Conservation (phyloP, 1,140 invertebrate species). For the Hycleus phaleratus region DNA sequence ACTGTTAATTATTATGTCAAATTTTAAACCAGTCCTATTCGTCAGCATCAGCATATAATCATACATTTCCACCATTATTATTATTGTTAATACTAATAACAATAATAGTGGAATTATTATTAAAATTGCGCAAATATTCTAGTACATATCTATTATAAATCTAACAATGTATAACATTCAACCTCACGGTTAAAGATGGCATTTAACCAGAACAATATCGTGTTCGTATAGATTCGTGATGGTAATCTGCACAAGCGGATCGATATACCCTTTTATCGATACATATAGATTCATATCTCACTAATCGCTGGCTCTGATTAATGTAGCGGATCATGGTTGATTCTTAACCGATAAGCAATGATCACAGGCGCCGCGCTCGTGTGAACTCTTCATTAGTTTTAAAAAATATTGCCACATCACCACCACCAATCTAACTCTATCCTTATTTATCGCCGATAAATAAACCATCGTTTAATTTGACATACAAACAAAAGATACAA, state of each 20-base stretch:
- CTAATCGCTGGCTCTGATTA: conserved; percentile 30
- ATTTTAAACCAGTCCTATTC: conserved; percentile 11
- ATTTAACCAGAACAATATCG: conserved; percentile 7
- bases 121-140: neutral
- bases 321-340: conserved; percentile 21
- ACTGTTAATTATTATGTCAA: conserved; percentile 19
- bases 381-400: conserved; percentile 20
- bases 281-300: conserved; percentile 27
- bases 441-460: neutral
- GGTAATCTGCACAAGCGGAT: conserved; percentile 18
- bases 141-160: neutral
- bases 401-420: conserved; percentile 15
- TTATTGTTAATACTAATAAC: neutral
- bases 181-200: neutral
- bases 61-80: neutral
- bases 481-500: too few relatives aligned
- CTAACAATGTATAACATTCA: neutral
- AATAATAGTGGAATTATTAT: neutral
- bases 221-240: conserved; percentile 17
- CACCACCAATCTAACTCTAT: conserved; percentile 4
- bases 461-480: neutral
- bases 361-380: conserved; percentile 27
- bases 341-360: conserved; percentile 22
- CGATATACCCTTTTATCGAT: conserved; percentile 21
- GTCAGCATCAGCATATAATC: neutral